phyloP scores from a whole-genome alignment of 1,140 invertebrate species.

The Laupala kohalensis region DNA sequence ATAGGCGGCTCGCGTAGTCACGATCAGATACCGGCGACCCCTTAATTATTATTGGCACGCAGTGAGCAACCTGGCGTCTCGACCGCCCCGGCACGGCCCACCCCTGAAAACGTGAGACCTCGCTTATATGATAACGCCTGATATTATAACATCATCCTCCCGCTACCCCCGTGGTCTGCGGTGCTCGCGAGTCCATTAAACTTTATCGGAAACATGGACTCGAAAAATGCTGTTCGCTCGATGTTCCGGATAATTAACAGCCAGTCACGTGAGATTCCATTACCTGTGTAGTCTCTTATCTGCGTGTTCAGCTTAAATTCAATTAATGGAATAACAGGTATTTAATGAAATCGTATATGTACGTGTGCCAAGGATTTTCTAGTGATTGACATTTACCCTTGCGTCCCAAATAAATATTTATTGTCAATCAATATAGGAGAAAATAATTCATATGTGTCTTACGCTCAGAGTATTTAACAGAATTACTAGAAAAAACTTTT shows the following conservation, averaged over 20 bases:
- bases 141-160: background rate
- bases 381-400: too few species aligned
- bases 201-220: background rate
- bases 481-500: too few species aligned
- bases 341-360: background rate
- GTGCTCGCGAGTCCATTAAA: background rate
- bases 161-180: background rate
- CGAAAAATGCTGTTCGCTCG: background rate
- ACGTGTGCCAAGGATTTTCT: background rate
- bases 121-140: background rate
- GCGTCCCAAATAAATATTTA: too few species aligned
- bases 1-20: background rate
- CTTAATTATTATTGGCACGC: background rate
- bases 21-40: background rate
- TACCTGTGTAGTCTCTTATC: background rate
- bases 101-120: background rate
- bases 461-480: too few species aligned
- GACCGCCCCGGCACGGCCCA: background rate
- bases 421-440: too few species aligned
- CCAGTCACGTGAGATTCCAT: background rate
- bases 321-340: background rate
- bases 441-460: too few species aligned
- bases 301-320: background rate
- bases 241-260: background rate
- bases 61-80: background rate